Evolutionary conservation across 2,888 invertebrate genomes (phyloP), one percentile per base, ranked within the genome.

Genomic region (Strigamia transsilvanica): DNA sequence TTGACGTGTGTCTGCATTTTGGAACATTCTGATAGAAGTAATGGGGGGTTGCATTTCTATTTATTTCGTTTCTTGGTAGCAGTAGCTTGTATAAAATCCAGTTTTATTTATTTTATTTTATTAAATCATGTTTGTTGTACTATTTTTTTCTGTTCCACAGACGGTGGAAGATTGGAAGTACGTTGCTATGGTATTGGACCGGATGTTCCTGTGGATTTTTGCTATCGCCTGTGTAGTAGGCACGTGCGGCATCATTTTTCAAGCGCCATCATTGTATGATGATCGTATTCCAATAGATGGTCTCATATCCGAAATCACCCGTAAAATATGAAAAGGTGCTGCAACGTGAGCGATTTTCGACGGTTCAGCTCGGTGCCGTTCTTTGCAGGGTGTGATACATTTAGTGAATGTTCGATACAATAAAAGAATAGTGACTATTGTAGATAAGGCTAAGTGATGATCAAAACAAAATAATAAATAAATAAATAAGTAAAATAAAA

Each of bases 211-310:
- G 32, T 89, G 89, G 86, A 89, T 90, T 82, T 90, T 90, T 85
- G 88, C 90, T 34, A 87, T 89, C 12, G 89, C 90, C 34, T 89
- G 89, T 82, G 86, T 90, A 41, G 87, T 89, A 32, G 90, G 90
- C 41, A 90, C 90, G 10, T 85, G 85, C 82, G 86, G 87, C 23
- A 88, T 87, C 66, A 85, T 87, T 46, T 84, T 86, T 9, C 86
- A 86, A 82, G 87, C 87, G 3, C 87, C 87, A 13, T 85, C 87
- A 9, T 84, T 87, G 13, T 86, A 87, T 83, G 96, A 97, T 90
- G 94, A 94, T 87, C 92, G 96, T 85, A 92, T 93, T 86, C 94
- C 96, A 84, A 94, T 96, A 88, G 94, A 95, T 89, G 93, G 95
- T 86, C 93, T 93, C 87, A 91, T 95, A 85, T 95, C 95, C 83